phyloP scores from a whole-genome alignment of 2,888 invertebrate species.

The Andrena trimmerana region DNA sequence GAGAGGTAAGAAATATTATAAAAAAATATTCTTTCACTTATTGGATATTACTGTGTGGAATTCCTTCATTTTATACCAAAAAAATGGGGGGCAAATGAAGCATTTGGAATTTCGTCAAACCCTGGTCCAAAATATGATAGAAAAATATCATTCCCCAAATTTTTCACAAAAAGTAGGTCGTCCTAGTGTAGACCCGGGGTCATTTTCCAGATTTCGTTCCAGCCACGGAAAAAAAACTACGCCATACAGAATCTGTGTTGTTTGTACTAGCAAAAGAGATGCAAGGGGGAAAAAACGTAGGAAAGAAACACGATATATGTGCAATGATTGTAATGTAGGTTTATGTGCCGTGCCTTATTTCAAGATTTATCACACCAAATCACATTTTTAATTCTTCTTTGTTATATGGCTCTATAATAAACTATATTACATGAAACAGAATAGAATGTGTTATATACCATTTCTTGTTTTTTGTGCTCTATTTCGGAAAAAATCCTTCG shows the following conservation, averaged over 20 bases:
- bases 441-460: too few relatives aligned
- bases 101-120: not conserved
- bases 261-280: not conserved
- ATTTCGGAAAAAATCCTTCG: too few relatives aligned
- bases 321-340: not conserved
- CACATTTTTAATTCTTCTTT: not conserved
- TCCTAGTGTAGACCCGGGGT: not conserved
- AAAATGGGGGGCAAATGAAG: not conserved
- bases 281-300: not conserved
- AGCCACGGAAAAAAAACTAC: not conserved
- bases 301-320: not conserved
- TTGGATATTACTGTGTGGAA: not conserved
- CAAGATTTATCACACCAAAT: not conserved
- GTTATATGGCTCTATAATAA: too few relatives aligned
- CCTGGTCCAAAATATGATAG: not conserved
- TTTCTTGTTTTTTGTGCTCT: too few relatives aligned
- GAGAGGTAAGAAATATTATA: not conserved
- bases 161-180: not conserved
- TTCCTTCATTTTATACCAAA: not conserved
- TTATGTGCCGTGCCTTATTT: not conserved
- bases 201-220: not conserved
- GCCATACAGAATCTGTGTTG: not conserved
- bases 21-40: constrained; percentile 4
- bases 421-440: too few relatives aligned
- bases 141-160: not conserved